Conservation (phyloP, 2,113 vertebrate genomes). For the Pampusana beccarii region DNA sequence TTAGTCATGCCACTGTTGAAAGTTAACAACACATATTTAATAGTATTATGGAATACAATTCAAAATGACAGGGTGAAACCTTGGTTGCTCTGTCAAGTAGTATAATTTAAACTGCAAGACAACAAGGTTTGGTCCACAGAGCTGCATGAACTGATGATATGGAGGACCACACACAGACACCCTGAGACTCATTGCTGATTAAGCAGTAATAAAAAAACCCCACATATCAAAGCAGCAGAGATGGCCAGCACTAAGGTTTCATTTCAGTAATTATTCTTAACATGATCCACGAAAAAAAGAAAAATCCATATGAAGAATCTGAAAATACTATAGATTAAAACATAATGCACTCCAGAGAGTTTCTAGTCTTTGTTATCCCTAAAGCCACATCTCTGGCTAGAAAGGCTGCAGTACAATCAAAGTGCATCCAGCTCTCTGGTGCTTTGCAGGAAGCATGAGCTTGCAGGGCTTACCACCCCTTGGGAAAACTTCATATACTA, state of each 20-base stretch:
- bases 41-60: neutral
- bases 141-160: neutral
- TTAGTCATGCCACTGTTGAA: slow-evolving; percentile 5
- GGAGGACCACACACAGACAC: neutral
- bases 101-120: neutral
- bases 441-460: accelerated
- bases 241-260: neutral
- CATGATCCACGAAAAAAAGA: neutral
- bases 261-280: neutral
- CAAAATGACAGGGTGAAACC: neutral
- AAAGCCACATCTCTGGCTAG: neutral
- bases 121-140: neutral
- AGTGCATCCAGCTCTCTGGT: neutral
- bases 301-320: neutral
- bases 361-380: neutral
- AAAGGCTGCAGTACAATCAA: neutral
- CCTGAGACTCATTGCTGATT: neutral
- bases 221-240: neutral
- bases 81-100: neutral
- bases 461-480: neutral
- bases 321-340: neutral
- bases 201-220: neutral
- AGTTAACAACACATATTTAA: slow-evolving; percentile 23
- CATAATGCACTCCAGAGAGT: neutral
- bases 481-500: neutral